Base-by-base conservation (phyloP, 2,797 vertebrate genomes). In the Oceanodroma leucorhoa region DNA sequence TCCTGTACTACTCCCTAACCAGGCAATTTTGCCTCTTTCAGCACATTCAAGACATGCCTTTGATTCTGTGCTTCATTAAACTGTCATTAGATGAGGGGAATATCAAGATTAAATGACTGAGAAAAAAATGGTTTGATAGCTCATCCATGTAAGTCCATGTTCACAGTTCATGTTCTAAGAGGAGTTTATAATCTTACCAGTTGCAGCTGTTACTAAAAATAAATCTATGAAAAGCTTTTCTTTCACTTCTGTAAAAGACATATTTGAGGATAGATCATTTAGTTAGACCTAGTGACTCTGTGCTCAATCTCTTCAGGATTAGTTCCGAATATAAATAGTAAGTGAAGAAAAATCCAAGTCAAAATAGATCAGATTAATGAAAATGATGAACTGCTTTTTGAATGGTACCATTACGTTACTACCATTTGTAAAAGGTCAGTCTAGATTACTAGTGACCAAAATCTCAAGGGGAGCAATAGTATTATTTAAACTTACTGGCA, bases 21-120 rank as follows among this genome's bases (percentile, higher is more conserved):
- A 51, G 65, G 58, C 51, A 87, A 54, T 89, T 94, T 83, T 91
- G 93, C 97, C 88, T 95, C 93, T 95, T 94, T 93, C 91, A 97
- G 86, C 92, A 93, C 90, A 87, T 96, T 95, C 77, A 62, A 67
- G 82, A 65, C 89, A 87, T 96, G 88, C 54, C 17, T 81, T 97
- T 97, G 95, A 95, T 95, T 96, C 95, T 95, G 87, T 95, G 91
- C 96, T 97, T 97, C 97, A 97, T 98, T 97, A 97, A 97, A 92
- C 18, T 86, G 96, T 97, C 94, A 94, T 97, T 97, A 97, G 73
- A 94, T 67, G 41, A 85, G 65, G 66, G 30, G 85, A 96, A 97
- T 91, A 95, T 96, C 78, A 94, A 95, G 98, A 96, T 83, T 83
- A 95, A 93, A 96, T 93, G 83, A 93, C 85, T 89, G 69, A 89